A percentile compares a stretch with the other conserved stretches of the same genome.
phyloP scores from a whole-genome alignment of 2,113 vertebrate species.

The Cyanistes caeruleus region DNA sequence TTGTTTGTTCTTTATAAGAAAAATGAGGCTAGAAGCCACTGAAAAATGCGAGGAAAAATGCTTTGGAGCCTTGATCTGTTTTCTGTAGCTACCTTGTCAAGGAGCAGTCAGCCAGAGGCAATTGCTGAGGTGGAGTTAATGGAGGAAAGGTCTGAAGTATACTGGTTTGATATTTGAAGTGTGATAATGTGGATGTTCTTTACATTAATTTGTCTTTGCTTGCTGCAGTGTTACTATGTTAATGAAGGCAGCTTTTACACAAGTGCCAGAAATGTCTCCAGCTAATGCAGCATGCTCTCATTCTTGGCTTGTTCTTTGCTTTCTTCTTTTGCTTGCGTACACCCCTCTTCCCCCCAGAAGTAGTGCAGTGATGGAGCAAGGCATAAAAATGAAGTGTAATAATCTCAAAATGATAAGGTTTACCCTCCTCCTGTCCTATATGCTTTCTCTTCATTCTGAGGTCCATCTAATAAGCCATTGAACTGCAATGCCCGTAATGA shows the following conservation, averaged over 20 bases:
- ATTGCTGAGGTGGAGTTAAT: neutral
- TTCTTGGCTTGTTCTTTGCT: neutral
- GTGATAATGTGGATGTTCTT: slow-evolving; percentile 23
- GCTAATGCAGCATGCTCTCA: neutral
- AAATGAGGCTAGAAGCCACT: slow-evolving; percentile 34
- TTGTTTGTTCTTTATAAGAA: slow-evolving; percentile 51
- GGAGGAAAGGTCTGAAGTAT: slow-evolving; percentile 1
- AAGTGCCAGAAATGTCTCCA: neutral
- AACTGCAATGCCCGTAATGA: neutral
- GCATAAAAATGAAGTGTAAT: neutral
- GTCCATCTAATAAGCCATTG: neutral
- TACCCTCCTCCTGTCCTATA: neutral
- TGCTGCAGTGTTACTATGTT: neutral
- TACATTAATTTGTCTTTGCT: neutral
- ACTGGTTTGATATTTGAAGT: slow-evolving; percentile 13
- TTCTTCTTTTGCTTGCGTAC: neutral
- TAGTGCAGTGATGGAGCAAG: slow-evolving; percentile 2
- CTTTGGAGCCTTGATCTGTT: slow-evolving; percentile 35
- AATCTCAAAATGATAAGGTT: neutral
- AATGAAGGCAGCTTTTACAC: neutral
- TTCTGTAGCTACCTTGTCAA: neutral
- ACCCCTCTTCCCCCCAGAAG: neutral
- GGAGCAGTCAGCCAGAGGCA: neutral
- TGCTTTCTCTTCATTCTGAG: neutral
- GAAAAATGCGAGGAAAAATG: neutral